Conservation (phyloP, 2,888 invertebrate genomes). For the Amitus sp. region DNA sequence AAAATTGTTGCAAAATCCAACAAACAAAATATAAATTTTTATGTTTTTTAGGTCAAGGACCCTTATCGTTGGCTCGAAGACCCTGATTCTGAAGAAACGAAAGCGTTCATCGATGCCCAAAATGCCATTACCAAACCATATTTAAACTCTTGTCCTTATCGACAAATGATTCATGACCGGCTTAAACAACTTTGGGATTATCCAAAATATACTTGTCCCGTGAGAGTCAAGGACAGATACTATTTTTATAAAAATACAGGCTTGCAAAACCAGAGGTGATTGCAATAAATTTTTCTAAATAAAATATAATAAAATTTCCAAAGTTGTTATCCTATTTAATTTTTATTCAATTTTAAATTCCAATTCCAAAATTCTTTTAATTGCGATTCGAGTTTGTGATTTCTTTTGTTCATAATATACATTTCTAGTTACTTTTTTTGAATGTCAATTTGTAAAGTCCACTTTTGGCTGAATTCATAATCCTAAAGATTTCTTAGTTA, state of each 20-base stretch:
- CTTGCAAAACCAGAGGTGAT: slow-evolving; percentile 94
- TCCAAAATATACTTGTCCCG: slow-evolving; percentile 93
- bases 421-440: too few species aligned
- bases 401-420: too few species aligned
- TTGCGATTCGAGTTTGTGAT: too few species aligned
- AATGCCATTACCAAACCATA: slow-evolving; percentile 90
- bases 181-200: slow-evolving; percentile 95
- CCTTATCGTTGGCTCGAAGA: slow-evolving; percentile 98
- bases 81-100: slow-evolving; percentile 91
- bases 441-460: too few species aligned
- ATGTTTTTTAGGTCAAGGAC: slow-evolving; percentile 75
- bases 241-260: slow-evolving; percentile 95
- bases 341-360: too few species aligned
- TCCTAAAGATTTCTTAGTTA: too few species aligned
- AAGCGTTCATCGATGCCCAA: slow-evolving; percentile 88
- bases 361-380: too few species aligned
- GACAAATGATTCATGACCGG: slow-evolving; percentile 78
- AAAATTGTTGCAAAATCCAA: too few species aligned
- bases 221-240: slow-evolving; percentile 83
- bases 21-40: too few species aligned
- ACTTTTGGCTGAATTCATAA: too few species aligned
- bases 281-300: background rate
- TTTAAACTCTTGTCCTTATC: slow-evolving; percentile 79
- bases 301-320: background rate
- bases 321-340: too few species aligned